Evolutionary conservation across 2,797 vertebrate species (phyloP), one percentile per base, ranked within the genome.

Genomic region (Eulemur mongoz): DNA sequence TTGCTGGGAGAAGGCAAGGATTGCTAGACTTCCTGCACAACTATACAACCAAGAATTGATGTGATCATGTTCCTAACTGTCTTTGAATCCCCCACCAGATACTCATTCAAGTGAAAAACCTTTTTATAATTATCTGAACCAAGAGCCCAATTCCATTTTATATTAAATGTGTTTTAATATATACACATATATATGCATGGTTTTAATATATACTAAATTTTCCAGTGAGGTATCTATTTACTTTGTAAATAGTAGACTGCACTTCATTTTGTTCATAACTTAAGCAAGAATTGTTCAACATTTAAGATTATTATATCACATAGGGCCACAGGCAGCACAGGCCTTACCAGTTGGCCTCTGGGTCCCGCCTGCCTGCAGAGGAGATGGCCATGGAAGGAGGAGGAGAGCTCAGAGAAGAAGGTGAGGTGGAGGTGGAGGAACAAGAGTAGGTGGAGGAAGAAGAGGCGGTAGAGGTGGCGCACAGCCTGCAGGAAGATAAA

Each of bases 261-360:
- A 69, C 23, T 83, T 72, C 38, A 22, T 69, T 81, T 63, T 95
- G 38, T 83, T 65, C 30, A 80, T 35, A 94, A 85, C 12, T 30
- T 81, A 84, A 96, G 38, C 6, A 92, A 85, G 13, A 73, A 69
- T 76, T 89, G 11, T 70, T 94, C 23, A 94, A 6, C 35, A 94
- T 59, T 95, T 81, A 94, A 88, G 54, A 88, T 54, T 65, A n/a
- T 65, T n/a, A n/a, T 65, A 65, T 65, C 63, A n/a, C 32, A 65
- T 32, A 65, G 35, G 54, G 70, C 75, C 15, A 52, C 22, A 13
- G 85, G 89, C 61, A 35, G 63, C 54, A 43, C 54, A 65, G 78
- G 40, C 78, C 59, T 40, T 23, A 89, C 59, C 93, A 35, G n/a
- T 94, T 92, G 93, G 95, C 96, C 92, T 79, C 90, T 32, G 45